Evolutionary conservation across 2,113 vertebrate genomes (phyloP), one percentile per base, ranked within the genome.

Genomic region (Ranitomeya imitator): DNA sequence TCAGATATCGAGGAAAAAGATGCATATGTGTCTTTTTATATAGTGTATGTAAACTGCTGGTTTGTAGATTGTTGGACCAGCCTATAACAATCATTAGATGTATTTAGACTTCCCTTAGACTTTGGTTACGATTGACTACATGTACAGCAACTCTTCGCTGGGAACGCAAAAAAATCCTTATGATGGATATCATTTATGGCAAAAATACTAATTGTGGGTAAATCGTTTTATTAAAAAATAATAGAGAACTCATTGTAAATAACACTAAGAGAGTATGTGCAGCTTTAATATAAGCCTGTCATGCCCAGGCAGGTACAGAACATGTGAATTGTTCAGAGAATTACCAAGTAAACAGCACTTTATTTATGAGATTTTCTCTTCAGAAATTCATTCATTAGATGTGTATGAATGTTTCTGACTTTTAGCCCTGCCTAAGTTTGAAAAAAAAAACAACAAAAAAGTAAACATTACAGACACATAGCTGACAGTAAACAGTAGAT

Each of bases 281-380:
- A 82, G 82, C 83, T 91, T 83, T 90, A 74, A 67, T 80, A 54
- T 85, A 89, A 90, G 90, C 76, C 86, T 89, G 60, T 90, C 90
- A 21, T 80, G 91, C 83, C 85, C 86, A 67, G 88, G 55, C 90
- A 91, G 51, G 89, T 7, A 90, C 54, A 52, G 74, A 87, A 51
- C 55, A 71, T 65, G 63, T n/a, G 86, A 77, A 65, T 85, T 83
- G 80, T 67, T 23, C 80, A 91, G 52, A 84, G 69, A 63, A 90
- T 90, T 86, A 65, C 90, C 23, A 88, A 69, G 89, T 80, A 92
- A 89, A 86, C 69, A 84, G 14, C 6, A 60, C 45, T 67, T 77
- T 55, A 76, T 60, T 37, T 74, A 21, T 78, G 81, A 88, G 37
- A 37, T 21, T 78, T 80, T 57, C 73, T 57, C 73, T 65, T 16